These are phyloP conservation scores for Anolis carolinensis DNA, from an alignment of 2,113 vertebrate species.

Conservation along the genomic window DNA sequence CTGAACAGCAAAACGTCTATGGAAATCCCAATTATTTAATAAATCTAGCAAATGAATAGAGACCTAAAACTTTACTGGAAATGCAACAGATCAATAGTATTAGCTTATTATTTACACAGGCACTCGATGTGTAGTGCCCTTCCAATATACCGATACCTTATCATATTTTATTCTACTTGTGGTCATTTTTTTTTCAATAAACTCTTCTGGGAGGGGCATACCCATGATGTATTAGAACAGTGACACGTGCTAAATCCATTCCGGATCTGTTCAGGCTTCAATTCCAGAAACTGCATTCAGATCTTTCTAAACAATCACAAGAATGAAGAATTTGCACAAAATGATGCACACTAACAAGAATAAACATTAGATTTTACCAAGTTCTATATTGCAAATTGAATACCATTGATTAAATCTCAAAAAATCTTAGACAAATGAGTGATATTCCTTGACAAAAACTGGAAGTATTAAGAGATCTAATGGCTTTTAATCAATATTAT, in stretches of 20 bases:
- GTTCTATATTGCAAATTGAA: not conserved
- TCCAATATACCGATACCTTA: not conserved
- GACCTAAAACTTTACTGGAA: not conserved
- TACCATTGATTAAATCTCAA: not conserved
- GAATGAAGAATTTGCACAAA: not conserved
- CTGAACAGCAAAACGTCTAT: not conserved
- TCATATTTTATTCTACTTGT: not conserved
- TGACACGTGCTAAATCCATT: not conserved
- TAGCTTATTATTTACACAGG: slow-evolving; percentile 18
- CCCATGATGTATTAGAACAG: not conserved
- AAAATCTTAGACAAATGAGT: not conserved
- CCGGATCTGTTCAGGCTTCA: not conserved
- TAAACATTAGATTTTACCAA: not conserved
- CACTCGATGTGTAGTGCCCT: not conserved
- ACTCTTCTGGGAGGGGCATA: not conserved
- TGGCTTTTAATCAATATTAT: not conserved
- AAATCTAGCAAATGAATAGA: not conserved
- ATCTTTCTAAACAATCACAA: not conserved
- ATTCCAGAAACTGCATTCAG: not conserved
- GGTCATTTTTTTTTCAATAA: not conserved
- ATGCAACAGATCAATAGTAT: slow-evolving; percentile 18
- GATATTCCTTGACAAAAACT: not conserved
- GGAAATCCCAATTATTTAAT: not conserved
- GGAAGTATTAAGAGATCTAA: not conserved
- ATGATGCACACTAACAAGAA: not conserved